A percentile compares a stretch with the other conserved stretches of the same genome.
Conservation (phyloP, 2,888 invertebrate species). For the Strigamia crassipes region DNA sequence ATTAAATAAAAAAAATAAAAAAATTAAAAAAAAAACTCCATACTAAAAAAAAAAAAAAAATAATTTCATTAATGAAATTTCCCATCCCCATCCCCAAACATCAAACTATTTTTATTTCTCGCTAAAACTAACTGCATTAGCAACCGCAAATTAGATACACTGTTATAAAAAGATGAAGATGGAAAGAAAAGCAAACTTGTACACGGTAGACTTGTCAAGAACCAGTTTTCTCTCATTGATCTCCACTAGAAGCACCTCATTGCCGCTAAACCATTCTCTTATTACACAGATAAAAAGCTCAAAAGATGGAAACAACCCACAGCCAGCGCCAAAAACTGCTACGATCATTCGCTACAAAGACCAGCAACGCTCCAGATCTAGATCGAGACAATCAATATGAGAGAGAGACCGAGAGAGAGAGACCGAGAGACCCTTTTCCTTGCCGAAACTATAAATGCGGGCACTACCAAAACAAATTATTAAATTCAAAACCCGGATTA, state of each 20-base stretch:
- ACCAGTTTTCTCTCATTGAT: neutral
- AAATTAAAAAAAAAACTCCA: too few species aligned
- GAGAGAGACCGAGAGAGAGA: too few species aligned
- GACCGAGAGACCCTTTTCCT: neutral
- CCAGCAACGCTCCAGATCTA: neutral
- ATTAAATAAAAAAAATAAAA: too few species aligned
- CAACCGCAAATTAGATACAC: neutral
- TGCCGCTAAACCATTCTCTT: neutral
- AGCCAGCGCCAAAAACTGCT: neutral
- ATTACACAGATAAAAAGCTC: constrained; percentile 13
- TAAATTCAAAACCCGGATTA: neutral
- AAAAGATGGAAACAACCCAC: constrained; percentile 3
- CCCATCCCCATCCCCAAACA: too few species aligned
- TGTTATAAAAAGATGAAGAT: neutral
- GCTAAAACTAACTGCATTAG: too few species aligned
- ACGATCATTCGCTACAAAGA: neutral
- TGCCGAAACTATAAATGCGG: neutral
- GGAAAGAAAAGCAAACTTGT: neutral
- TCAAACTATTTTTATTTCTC: too few species aligned
- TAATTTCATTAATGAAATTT: too few species aligned
- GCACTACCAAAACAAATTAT: neutral
- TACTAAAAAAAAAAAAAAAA: too few species aligned
- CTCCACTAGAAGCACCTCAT: neutral
- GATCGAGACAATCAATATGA: constrained; percentile 1
- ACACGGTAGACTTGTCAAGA: neutral